Conservation (phyloP, 1,140 invertebrate species). For the Drosophila pseudoananassae region DNA sequence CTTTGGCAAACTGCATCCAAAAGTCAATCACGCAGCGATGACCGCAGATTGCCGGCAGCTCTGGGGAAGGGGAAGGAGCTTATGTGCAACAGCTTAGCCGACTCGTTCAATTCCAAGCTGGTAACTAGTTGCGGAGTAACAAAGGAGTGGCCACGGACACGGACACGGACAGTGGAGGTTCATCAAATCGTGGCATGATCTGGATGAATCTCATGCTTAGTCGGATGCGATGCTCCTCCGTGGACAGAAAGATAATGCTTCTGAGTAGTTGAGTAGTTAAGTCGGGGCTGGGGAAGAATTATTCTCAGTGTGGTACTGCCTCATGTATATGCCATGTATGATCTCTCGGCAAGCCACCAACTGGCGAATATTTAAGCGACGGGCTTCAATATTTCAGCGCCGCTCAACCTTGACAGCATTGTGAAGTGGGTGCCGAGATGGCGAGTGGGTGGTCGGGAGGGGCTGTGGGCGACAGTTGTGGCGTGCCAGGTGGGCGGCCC, state of each 20-base stretch:
- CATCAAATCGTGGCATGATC: no score
- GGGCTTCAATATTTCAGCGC: constrained; percentile 40
- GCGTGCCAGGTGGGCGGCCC: not conserved
- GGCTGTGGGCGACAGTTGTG: not conserved
- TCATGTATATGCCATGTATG: constrained; percentile 4
- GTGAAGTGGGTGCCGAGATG: constrained; percentile 37
- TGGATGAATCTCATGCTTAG: no score
- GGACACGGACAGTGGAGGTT: no score
- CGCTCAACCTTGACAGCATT: constrained; percentile 39
- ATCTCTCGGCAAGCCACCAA: constrained; percentile 19
- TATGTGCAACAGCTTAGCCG: not conserved
- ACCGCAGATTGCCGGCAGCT: not conserved
- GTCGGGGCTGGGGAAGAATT: no score
- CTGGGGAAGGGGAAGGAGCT: not conserved
- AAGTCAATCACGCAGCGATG: constrained; percentile 12
- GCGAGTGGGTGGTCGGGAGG: constrained; percentile 5
- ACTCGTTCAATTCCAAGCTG: no score
- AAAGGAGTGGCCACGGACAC: no score
- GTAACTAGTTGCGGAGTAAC: no score
- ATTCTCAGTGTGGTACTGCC: no score
- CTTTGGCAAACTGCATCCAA: constrained; percentile 17
- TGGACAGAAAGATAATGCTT: no score
- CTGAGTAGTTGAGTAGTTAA: no score
- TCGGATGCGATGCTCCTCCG: no score
- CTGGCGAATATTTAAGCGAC: constrained; percentile 34